Base-by-base conservation (phyloP, 2,888 invertebrate species). In the Lasiommata megera region DNA sequence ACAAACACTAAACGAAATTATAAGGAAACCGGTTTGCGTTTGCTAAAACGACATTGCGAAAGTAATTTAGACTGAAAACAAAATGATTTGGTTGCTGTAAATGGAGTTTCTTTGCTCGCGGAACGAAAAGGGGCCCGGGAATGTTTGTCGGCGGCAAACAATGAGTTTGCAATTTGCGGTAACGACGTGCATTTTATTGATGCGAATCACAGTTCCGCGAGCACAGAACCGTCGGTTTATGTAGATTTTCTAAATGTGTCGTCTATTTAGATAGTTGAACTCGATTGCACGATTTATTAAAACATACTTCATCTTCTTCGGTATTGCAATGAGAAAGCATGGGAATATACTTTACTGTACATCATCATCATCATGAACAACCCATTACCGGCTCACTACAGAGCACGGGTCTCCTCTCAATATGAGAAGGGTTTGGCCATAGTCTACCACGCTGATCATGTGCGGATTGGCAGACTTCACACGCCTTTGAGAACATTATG, bases 131-230 rank as follows among this genome's bases (percentile, higher is more conserved):
- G 73, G 76, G 68, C 74, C 74, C 73, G 77, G 77, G 80, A 83
- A 82, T 85, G 85, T 88, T 89, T 87, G 87, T 81, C 80, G 73
- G 77, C 70, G 73, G 73, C 80, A 85, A 87, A 88, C 86, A 89
- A 87, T 88, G 84, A 85, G 82, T 76, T 80, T 76, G 84, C 88
- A 84, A 88, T 87, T 88, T 88, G 88, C 79, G 84, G 75, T 76
- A 73, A 73, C 79, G 79, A 75, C 79, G 77, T 74, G 74, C 75
- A 80, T 80, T 82, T 79, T 84, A 82, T 83, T 84, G 80, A 81
- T 80, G 79, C 73, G 80, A 83, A 86, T 84, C 82, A 82, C 80
- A 85, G 82, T 79, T 79, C 80, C 78, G 80, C 81, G 81, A 82
- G 82, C 82, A 47, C 38, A 28, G 50, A 48, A 18, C 18, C 12